phyloP scores from a whole-genome alignment of 2,797 vertebrate species.

The Myioborus melanocephalus region DNA sequence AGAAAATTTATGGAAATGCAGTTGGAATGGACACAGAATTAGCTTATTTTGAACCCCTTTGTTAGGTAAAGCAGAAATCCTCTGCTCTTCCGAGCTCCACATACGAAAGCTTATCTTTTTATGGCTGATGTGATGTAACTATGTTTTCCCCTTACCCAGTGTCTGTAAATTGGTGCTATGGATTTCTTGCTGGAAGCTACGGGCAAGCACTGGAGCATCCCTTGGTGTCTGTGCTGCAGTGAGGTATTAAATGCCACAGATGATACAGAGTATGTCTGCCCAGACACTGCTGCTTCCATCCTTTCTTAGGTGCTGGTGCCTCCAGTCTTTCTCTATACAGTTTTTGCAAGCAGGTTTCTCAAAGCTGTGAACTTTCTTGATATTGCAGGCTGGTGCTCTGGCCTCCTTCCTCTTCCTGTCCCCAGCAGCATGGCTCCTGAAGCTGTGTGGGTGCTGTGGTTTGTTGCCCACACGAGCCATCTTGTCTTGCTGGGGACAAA shows the following conservation, averaged over 20 bases:
- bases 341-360: background rate
- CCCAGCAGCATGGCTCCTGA: background rate
- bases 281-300: background rate
- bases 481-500: background rate
- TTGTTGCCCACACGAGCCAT: background rate
- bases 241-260: background rate
- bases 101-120: rapidly evolving
- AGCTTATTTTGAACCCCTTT: background rate
- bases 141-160: rapidly evolving
- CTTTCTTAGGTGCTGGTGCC: background rate
- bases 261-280: background rate
- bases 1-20: background rate
- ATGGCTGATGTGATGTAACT: background rate
- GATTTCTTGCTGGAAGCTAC: background rate
- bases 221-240: background rate
- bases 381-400: background rate
- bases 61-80: background rate
- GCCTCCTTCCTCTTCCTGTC: background rate
- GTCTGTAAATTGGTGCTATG: too few species aligned
- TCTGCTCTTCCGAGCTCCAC: background rate
- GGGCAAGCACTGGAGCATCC: background rate
- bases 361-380: background rate
- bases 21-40: background rate
- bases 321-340: background rate
- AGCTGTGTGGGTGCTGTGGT: background rate